These are phyloP conservation scores for Syrmaticus mikado DNA, from an alignment of 2,113 vertebrate species.

Conservation along the genomic window DNA sequence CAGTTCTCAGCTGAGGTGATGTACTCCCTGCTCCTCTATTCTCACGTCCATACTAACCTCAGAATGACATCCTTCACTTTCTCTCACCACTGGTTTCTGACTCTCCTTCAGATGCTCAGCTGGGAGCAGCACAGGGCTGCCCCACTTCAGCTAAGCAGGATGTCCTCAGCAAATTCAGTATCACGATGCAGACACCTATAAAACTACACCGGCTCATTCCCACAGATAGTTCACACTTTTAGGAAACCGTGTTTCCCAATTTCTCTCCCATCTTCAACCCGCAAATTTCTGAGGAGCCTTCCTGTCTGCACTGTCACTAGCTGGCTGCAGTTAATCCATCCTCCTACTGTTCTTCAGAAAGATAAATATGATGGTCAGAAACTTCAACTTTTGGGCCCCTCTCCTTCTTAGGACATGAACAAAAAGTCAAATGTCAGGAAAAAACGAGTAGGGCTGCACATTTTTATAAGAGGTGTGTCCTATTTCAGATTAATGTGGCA, in stretches of 20 bases:
- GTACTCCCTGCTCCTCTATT: not conserved
- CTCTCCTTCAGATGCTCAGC: not conserved
- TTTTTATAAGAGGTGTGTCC: slow-evolving; percentile 49
- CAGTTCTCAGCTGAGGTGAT: not conserved
- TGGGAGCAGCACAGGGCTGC: not conserved
- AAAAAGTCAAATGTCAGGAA: not conserved
- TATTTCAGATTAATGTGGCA: slow-evolving; percentile 1
- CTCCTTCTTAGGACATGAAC: not conserved
- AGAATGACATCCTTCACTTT: rapidly evolving
- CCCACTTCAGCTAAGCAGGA: not conserved
- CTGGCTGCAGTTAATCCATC: rapidly evolving
- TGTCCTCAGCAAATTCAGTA: not conserved
- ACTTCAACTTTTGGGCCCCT: not conserved
- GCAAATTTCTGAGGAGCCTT: not conserved
- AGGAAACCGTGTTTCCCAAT: not conserved
- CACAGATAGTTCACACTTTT: not conserved
- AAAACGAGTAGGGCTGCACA: not conserved
- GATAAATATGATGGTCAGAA: not conserved
- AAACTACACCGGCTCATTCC: not conserved
- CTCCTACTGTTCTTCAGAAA: not conserved
- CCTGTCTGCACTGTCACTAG: not conserved
- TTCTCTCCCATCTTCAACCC: not conserved
- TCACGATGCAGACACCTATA: not conserved
- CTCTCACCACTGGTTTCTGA: not conserved
- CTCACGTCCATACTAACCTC: not conserved